phyloP scores from a whole-genome alignment of 1,140 invertebrate species.

The Tribolium madens region DNA sequence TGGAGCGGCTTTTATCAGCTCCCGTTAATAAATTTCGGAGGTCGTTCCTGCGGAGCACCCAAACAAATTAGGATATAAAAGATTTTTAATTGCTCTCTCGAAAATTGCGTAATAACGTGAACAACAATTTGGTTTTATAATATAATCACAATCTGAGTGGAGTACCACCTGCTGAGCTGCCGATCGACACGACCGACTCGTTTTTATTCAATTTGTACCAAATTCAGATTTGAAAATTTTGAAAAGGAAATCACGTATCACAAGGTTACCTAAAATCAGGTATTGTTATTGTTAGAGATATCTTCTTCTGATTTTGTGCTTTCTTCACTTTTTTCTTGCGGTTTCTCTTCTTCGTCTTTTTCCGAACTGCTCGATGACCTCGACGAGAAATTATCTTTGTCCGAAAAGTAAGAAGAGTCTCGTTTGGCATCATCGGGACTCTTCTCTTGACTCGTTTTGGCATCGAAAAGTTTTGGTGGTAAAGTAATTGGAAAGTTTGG shows the following conservation, averaged over 20 bases:
- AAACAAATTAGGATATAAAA: conserved; percentile 31
- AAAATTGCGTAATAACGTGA: conserved; percentile 30
- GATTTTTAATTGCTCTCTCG: conserved; percentile 25
- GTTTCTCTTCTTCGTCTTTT: conserved; percentile 62
- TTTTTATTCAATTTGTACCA: conserved; percentile 10
- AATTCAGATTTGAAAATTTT: conserved; percentile 16
- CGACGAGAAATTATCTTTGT: conserved; percentile 70
- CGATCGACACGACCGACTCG: too few species aligned
- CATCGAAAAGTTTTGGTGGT: conserved; percentile 64
- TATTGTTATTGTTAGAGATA: conserved; percentile 57
- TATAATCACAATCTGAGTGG: conserved; percentile 33
- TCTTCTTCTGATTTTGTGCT: conserved; percentile 31
- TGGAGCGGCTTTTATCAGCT: background rate
- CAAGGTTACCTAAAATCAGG: conserved; percentile 47
- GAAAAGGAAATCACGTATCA: conserved; percentile 16
- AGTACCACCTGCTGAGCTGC: conserved; percentile 6
- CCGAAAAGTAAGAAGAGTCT: conserved; percentile 71
- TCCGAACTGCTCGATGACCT: conserved; percentile 69
- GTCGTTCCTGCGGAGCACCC: conserved; percentile 5
- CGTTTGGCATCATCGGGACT: conserved; percentile 62
- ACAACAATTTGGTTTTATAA: conserved; percentile 36
- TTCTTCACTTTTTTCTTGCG: conserved; percentile 52
- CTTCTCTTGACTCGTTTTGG: conserved; percentile 67
- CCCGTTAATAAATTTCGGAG: background rate
- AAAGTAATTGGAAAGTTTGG: conserved; percentile 59